phyloP scores from a whole-genome alignment of 2,888 invertebrate genomes.

The Eupithecia dodoneata region DNA sequence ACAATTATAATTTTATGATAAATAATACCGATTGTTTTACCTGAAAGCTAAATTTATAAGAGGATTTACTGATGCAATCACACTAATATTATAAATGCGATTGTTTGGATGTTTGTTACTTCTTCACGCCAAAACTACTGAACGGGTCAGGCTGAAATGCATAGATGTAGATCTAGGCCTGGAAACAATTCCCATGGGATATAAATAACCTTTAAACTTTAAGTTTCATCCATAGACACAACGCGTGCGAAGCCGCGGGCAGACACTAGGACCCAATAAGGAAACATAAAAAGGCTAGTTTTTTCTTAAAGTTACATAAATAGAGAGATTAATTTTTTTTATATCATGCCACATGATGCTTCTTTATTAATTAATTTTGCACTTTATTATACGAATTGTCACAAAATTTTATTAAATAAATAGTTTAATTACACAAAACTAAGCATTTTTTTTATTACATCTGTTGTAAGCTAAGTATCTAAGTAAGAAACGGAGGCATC shows the following conservation, averaged over 20 bases:
- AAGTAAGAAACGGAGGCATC: no score
- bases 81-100: no score
- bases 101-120: no score
- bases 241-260: no score
- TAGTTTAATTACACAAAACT: neutral
- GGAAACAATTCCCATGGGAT: no score
- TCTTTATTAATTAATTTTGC: slow-evolving; percentile 8
- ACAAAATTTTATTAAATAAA: slow-evolving; percentile 48
- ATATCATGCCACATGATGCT: neutral
- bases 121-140: no score
- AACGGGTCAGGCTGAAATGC: no score
- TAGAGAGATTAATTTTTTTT: neutral
- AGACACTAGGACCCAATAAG: neutral
- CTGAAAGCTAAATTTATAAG: neutral
- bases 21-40: neutral
- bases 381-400: slow-evolving; percentile 50
- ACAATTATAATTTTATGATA: neutral
- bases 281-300: neutral
- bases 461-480: neutral
- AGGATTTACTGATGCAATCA: neutral
- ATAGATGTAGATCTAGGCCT: no score
- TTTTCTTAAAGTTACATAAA: neutral
- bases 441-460: neutral
- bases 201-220: no score
- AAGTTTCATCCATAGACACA: no score